These are phyloP conservation scores for Hyperoplus lanceolatus DNA, from an alignment of 2,797 vertebrate species.

Conservation along the genomic window DNA sequence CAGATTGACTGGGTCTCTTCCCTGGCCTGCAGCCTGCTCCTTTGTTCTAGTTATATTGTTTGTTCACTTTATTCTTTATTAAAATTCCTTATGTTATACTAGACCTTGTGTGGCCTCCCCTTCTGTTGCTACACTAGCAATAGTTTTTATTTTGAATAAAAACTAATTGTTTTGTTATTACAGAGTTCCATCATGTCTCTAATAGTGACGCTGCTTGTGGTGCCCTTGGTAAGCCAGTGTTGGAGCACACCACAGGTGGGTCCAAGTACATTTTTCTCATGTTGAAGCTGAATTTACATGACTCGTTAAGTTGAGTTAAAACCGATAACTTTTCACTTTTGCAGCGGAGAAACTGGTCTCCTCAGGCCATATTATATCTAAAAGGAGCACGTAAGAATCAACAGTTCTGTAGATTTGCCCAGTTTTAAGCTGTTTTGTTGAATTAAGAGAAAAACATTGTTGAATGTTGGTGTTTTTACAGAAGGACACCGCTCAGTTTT, in stretches of 20 bases:
- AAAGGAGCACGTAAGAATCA: slow-evolving; percentile 75
- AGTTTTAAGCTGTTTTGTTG: neutral
- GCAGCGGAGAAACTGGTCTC: slow-evolving; percentile 77
- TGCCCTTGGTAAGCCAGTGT: slow-evolving; percentile 57
- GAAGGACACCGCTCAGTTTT: slow-evolving; percentile 63
- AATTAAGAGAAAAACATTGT: neutral
- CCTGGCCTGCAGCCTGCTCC: too few species aligned
- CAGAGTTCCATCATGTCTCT: slow-evolving; percentile 63
- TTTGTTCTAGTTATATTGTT: too few species aligned
- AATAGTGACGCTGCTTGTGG: slow-evolving; percentile 49
- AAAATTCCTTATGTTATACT: too few species aligned
- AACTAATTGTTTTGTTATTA: neutral
- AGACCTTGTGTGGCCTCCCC: too few species aligned
- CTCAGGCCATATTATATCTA: slow-evolving; percentile 77
- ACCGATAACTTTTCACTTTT: neutral
- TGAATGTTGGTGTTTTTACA: slow-evolving; percentile 46
- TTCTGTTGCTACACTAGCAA: too few species aligned
- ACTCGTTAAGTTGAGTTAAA: neutral
- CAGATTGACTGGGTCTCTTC: too few species aligned
- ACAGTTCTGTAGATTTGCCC: too few species aligned
- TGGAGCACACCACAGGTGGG: slow-evolving; percentile 64
- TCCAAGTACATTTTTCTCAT: neutral
- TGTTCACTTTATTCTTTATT: too few species aligned
- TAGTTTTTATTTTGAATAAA: neutral
- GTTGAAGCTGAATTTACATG: neutral